phyloP scores from a whole-genome alignment of 2,113 vertebrate genomes.

The Eublepharis macularius region DNA sequence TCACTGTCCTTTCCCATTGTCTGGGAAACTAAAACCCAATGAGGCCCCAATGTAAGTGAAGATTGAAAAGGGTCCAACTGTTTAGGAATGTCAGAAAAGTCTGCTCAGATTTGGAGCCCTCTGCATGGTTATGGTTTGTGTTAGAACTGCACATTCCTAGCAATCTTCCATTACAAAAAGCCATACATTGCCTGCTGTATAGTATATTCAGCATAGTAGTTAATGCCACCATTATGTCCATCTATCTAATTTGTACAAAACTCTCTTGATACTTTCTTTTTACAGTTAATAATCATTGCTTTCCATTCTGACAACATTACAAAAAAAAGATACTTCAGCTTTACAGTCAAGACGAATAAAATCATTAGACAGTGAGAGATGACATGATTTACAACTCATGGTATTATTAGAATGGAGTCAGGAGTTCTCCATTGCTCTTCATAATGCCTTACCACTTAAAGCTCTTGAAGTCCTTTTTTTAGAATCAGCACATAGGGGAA shows the following conservation, averaged over 20 bases:
- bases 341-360: slow-evolving; percentile 11
- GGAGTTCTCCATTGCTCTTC: slow-evolving; percentile 25
- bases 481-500: slow-evolving; percentile 20
- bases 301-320: background rate
- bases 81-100: no score
- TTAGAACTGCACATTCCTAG: no score
- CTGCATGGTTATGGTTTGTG: no score
- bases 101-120: no score
- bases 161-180: background rate
- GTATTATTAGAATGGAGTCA: slow-evolving; percentile 32
- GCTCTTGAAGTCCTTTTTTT: slow-evolving; percentile 16
- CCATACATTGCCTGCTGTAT: background rate
- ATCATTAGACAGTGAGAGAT: background rate
- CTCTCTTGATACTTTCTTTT: background rate
- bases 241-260: background rate
- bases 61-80: no score
- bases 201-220: background rate
- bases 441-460: slow-evolving; percentile 11
- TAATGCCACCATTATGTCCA: background rate
- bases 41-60: no score
- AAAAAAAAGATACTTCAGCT: background rate
- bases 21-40: no score
- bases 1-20: no score
- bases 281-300: background rate
- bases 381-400: slow-evolving; percentile 14